Evolutionary conservation across 1,140 invertebrate species (phyloP).

Genomic region (Doryteuthis pealeii): DNA sequence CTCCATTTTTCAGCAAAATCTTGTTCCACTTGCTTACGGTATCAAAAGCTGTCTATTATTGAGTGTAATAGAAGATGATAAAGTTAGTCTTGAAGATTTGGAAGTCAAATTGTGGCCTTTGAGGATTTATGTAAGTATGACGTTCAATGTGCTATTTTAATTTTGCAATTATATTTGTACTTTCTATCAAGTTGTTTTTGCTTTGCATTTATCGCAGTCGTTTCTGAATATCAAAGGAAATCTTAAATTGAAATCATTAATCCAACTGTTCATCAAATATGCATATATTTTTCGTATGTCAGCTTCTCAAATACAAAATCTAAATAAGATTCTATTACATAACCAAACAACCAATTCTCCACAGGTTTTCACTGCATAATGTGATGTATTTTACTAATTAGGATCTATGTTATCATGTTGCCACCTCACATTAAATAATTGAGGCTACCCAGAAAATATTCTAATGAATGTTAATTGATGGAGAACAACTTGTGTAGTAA

Average conservation of each 20-base stretch:
- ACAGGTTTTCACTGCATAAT: too few species aligned
- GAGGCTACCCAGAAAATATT: too few species aligned
- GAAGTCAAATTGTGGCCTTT: conserved; percentile 79
- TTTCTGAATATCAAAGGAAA: not conserved
- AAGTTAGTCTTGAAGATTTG: conserved; percentile 81
- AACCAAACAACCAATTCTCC: too few species aligned
- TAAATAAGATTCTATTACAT: too few species aligned
- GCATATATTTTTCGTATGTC: too few species aligned
- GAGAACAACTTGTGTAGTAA: too few species aligned
- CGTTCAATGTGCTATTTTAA: not conserved
- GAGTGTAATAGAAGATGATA: conserved; percentile 89
- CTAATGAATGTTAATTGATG: too few species aligned
- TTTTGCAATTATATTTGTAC: not conserved
- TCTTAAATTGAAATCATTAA: not conserved
- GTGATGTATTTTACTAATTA: too few species aligned
- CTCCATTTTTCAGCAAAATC: conserved; percentile 69
- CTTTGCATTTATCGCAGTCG: not conserved
- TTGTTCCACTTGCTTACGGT: conserved; percentile 91
- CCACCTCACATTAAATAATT: too few species aligned
- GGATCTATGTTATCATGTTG: too few species aligned
- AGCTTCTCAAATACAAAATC: too few species aligned
- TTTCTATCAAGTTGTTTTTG: not conserved
- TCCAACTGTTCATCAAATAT: not conserved
- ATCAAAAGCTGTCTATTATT: conserved; percentile 95
- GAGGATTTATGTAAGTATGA: conserved; percentile 70